A percentile compares a stretch with the other conserved stretches of the same genome.
Conservation (phyloP, 2,797 vertebrate genomes). For the Chelidonichthys spinosus region DNA sequence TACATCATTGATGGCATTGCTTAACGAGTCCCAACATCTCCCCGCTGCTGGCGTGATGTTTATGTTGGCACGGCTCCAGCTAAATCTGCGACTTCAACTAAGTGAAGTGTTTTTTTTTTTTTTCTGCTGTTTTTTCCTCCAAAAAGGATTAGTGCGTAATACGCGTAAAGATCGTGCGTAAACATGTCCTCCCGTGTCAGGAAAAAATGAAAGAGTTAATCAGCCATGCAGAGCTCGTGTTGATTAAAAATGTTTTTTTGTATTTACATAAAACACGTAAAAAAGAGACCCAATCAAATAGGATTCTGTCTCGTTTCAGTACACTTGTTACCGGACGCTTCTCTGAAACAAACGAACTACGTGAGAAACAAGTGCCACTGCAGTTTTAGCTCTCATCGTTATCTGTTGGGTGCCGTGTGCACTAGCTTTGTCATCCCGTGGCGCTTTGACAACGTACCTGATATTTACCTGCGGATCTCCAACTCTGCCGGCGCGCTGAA, state of each 20-base stretch:
- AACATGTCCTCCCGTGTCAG: slow-evolving; percentile 64
- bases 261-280: slow-evolving; percentile 20
- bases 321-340: slow-evolving; percentile 52
- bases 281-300: slow-evolving; percentile 1
- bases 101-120: slow-evolving; percentile 65
- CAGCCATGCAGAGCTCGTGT: slow-evolving; percentile 44
- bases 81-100: slow-evolving; percentile 73
- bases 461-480: slow-evolving; percentile 68
- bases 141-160: slow-evolving; percentile 73
- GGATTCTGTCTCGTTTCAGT: background rate
- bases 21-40: slow-evolving; percentile 84
- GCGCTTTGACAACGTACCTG: slow-evolving; percentile 67
- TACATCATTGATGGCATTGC: slow-evolving; percentile 82
- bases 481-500: slow-evolving; percentile 43
- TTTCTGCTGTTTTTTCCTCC: slow-evolving; percentile 70
- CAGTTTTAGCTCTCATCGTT: background rate
- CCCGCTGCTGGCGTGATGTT: slow-evolving; percentile 77
- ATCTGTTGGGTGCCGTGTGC: slow-evolving; percentile 3
- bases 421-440: slow-evolving; percentile 28
- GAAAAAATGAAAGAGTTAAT: slow-evolving; percentile 45
- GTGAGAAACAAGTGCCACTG: slow-evolving; percentile 34
- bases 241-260: slow-evolving; percentile 35
- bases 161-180: slow-evolving; percentile 77
- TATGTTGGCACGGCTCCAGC: slow-evolving; percentile 78
- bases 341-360: slow-evolving; percentile 27